Conservation (phyloP, 2,797 vertebrate genomes). For the Megaceryle alcyon region DNA sequence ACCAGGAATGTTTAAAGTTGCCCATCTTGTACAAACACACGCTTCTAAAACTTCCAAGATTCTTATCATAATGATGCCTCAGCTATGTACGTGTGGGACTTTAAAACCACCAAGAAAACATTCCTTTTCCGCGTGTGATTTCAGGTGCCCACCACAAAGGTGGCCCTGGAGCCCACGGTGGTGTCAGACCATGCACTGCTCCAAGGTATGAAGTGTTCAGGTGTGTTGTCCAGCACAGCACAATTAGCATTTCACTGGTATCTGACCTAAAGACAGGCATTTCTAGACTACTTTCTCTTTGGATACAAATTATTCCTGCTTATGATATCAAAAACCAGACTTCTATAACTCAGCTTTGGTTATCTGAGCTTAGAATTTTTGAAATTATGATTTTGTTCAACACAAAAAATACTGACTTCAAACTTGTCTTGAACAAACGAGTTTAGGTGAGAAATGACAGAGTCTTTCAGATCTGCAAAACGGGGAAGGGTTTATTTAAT, state of each 20-base stretch:
- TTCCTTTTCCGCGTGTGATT: not conserved
- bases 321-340: not conserved
- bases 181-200: not conserved
- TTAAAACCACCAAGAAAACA: not conserved
- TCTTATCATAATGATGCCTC: not conserved
- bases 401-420: not conserved
- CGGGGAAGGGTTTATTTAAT: not conserved
- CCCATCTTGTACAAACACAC: not conserved
- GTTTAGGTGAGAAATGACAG: not conserved
- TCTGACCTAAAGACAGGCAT: not conserved
- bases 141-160: not conserved
- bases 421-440: fast-evolving
- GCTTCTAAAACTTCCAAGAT: not conserved
- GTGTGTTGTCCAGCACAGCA: not conserved
- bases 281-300: not conserved
- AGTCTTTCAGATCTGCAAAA: not conserved
- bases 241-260: not conserved
- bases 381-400: not conserved
- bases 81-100: not conserved
- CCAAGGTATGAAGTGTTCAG: not conserved
- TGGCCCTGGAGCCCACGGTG: not conserved
- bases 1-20: not conserved
- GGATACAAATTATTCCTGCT: not conserved
- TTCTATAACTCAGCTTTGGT: not conserved
- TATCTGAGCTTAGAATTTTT: not conserved